Conservation (phyloP, 2,113 vertebrate genomes). For the Indri indri region DNA sequence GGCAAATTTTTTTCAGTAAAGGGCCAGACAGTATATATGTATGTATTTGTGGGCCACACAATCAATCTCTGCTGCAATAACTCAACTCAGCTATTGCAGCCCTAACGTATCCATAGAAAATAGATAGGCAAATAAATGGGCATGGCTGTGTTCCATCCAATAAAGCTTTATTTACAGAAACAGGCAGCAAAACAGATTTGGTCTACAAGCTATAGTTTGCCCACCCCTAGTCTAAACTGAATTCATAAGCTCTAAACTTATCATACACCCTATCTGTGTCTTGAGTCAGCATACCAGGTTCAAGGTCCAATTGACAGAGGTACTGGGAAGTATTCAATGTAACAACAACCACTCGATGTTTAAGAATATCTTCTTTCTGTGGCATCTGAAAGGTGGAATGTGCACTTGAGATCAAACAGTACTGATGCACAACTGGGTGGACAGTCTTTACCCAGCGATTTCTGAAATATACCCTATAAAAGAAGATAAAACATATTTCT, state of each 20-base stretch:
- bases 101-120: neutral
- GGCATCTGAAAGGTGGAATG: slow-evolving; percentile 99
- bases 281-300: slow-evolving; percentile 88
- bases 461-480: slow-evolving; percentile 97
- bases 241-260: neutral
- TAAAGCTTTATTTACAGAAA: neutral
- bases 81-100: neutral
- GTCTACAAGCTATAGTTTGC: neutral
- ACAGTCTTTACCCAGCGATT: slow-evolving; percentile 99
- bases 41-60: neutral
- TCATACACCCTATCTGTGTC: neutral
- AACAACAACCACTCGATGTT: slow-evolving; percentile 96
- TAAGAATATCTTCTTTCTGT: slow-evolving; percentile 95
- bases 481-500: slow-evolving; percentile 69
- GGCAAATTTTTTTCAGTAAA: neutral
- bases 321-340: slow-evolving; percentile 99
- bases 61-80: neutral
- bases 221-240: neutral
- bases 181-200: neutral
- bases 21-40: neutral
- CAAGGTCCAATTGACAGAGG: slow-evolving; percentile 98
- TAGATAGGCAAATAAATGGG: neutral
- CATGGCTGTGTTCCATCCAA: neutral
- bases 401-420: slow-evolving; percentile 98
- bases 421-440: slow-evolving; percentile 98